A percentile compares a stretch with the other conserved stretches of the same genome.
These are phyloP conservation scores for Gymnoscopelus braueri DNA, from an alignment of 2,797 vertebrate genomes.

Conservation along the genomic window DNA sequence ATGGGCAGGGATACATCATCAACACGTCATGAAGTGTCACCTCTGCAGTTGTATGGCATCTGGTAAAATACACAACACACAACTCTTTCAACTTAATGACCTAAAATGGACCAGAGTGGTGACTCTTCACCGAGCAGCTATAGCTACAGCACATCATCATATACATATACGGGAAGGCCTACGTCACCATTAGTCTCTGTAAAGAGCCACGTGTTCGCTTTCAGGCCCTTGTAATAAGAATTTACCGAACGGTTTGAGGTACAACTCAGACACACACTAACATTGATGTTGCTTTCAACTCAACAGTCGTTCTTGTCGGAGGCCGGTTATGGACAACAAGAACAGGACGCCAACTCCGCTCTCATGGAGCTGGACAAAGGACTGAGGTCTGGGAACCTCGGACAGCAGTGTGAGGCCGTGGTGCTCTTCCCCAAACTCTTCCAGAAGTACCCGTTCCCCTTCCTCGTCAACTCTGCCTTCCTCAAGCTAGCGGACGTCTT, in stretches of 20 bases:
- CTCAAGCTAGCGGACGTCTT: constrained; percentile 97
- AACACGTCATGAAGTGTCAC: too few species aligned
- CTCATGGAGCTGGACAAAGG: constrained; percentile 99
- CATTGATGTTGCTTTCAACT: constrained; percentile 84
- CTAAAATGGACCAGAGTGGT: too few species aligned
- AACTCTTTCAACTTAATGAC: too few species aligned
- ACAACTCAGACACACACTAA: background rate
- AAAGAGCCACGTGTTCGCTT: too few species aligned
- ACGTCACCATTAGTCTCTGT: too few species aligned
- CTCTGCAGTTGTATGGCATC: too few species aligned
- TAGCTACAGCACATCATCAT: too few species aligned
- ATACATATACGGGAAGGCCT: too few species aligned
- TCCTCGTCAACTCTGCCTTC: constrained; percentile 98
- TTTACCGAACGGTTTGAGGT: background rate
- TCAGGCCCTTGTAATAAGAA: background rate
- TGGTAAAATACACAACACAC: too few species aligned
- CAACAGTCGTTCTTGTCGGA: constrained; percentile 92
- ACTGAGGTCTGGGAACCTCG: constrained; percentile 92
- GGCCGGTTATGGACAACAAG: constrained; percentile 95
- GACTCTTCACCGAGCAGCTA: too few species aligned
- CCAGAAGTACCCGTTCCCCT: constrained; percentile 97
- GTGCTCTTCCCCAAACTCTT: constrained; percentile 98
- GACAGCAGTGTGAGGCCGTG: constrained; percentile 97
- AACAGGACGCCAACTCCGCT: constrained; percentile 95
- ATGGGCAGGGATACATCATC: too few species aligned